Percentiles rank a stretch among this genome's conserved stretches.
phyloP scores from a whole-genome alignment of 2,888 invertebrate genomes.

The Limnephilus lunatus region DNA sequence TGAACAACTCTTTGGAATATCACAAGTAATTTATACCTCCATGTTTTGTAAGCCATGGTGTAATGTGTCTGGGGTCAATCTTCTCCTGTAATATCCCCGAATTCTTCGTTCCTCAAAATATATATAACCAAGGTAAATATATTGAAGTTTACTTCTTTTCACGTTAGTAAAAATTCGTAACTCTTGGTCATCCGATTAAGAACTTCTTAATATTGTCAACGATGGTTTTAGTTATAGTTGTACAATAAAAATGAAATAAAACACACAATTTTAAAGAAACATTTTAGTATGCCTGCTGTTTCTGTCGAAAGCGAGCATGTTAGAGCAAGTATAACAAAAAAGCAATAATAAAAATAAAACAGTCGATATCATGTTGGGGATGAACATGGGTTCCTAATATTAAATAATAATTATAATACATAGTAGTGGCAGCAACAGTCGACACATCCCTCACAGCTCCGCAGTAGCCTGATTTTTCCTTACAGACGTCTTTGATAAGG shows the following conservation, averaged over 20 bases:
- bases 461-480: neutral
- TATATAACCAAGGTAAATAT: too few species aligned
- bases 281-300: constrained; percentile 4
- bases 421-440: neutral
- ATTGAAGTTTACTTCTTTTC: too few species aligned
- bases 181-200: too few species aligned
- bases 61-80: too few species aligned
- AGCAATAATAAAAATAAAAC: constrained; percentile 29
- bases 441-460: neutral
- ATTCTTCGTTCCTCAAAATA: too few species aligned
- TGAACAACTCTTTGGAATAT: too few species aligned
- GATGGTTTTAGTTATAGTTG: neutral
- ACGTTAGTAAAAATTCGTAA: too few species aligned
- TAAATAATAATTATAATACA: constrained; percentile 9
- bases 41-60: too few species aligned
- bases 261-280: neutral
- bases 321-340: constrained; percentile 16
- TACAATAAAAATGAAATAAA: neutral
- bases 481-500: neutral
- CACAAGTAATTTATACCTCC: too few species aligned
- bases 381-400: neutral
- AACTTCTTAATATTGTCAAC: too few species aligned
- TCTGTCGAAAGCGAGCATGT: constrained; percentile 20
- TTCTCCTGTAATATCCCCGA: too few species aligned
- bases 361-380: constrained; percentile 5